Evolutionary conservation across 2,797 vertebrate genomes (phyloP).

Genomic region (Enteromius fasciolatus): DNA sequence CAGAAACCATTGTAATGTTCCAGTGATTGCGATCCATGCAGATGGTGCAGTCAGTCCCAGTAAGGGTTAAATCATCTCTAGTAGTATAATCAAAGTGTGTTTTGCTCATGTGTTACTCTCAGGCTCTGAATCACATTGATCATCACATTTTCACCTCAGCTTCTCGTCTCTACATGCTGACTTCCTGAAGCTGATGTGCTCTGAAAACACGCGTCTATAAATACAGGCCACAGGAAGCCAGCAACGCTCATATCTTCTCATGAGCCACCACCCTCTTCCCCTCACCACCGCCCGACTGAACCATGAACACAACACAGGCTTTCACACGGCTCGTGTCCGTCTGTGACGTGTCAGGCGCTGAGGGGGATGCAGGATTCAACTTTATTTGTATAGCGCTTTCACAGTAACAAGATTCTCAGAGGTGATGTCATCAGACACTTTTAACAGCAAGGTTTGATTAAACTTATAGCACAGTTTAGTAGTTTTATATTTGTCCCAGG

Average conservation of each 20-base stretch:
- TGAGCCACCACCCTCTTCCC: conserved; percentile 2
- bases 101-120: background rate
- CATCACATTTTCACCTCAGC: conserved; percentile 32
- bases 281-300: background rate
- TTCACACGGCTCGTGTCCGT: background rate
- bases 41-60: background rate
- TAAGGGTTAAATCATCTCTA: background rate
- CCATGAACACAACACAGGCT: background rate
- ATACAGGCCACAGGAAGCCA: conserved; percentile 45
- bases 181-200: conserved; percentile 50
- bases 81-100: background rate
- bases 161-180: conserved; percentile 27
- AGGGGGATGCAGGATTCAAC: background rate
- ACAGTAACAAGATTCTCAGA: background rate
- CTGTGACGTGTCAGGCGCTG: background rate
- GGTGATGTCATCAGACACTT: too few relatives aligned
- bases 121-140: conserved; percentile 26
- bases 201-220: conserved; percentile 44
- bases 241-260: conserved; percentile 34
- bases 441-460: too few relatives aligned
- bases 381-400: background rate
- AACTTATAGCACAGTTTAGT: background rate
- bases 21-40: background rate
- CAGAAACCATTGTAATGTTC: background rate
- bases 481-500: background rate